Evolutionary conservation across 53 echinoderm and acorn worm genomes (phyloP).

Genomic region (Pentamera pediparva): DNA sequence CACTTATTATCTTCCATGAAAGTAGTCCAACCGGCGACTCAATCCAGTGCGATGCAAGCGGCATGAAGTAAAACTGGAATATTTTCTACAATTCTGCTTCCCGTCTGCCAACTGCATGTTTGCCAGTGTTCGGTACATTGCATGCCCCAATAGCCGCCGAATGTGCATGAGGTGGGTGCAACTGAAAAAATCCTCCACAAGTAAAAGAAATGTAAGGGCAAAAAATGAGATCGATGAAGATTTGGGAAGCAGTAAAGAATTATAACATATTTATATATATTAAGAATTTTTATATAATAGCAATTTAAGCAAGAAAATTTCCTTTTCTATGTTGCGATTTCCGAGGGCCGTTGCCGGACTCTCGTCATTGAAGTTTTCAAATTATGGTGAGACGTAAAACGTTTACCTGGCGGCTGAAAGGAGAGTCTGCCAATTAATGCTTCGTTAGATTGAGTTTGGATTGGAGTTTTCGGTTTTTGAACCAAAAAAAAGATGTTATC

Average conservation of each 20-base stretch:
- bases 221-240: not conserved
- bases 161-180: not conserved
- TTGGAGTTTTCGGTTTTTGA: too few species aligned
- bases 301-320: not conserved
- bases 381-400: conserved; percentile 8
- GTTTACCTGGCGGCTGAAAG: too few species aligned
- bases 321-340: conserved; percentile 19
- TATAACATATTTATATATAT: conserved; percentile 26
- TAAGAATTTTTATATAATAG: conserved; percentile 32
- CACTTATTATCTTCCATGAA: not conserved
- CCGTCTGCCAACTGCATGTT: not conserved
- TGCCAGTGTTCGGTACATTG: too few species aligned
- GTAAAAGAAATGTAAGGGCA: not conserved
- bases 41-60: too few species aligned
- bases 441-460: too few species aligned
- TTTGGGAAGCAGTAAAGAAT: not conserved
- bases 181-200: not conserved
- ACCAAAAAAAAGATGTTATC: too few species aligned
- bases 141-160: too few species aligned
- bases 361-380: conserved; percentile 1
- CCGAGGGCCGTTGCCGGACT: too few species aligned
- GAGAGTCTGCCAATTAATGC: too few species aligned
- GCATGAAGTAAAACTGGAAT: conserved; percentile 19
- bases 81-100: conserved; percentile 4
- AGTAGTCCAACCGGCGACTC: too few species aligned